Conservation (phyloP, 2,888 invertebrate species). For the Phasia obesa region DNA sequence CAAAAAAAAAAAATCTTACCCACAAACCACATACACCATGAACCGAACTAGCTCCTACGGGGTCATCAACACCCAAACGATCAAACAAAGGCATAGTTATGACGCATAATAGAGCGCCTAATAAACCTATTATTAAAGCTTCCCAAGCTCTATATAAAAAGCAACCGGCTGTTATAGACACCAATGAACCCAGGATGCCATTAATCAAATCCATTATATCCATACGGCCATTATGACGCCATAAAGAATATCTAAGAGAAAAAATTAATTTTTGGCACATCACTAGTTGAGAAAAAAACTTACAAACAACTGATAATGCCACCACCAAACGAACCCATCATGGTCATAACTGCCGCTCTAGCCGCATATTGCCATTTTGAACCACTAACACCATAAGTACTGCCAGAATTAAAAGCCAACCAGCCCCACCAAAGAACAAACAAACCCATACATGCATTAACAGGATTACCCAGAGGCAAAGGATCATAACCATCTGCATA, state of each 20-base stretch:
- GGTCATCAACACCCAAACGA: conserved; percentile 89
- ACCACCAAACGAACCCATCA: conserved; percentile 95
- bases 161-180: conserved; percentile 94
- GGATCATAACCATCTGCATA: conserved; percentile 90
- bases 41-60: conserved; percentile 95
- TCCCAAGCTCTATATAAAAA: conserved; percentile 94
- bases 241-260: conserved; percentile 84
- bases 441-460: conserved; percentile 94
- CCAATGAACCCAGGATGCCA: conserved; percentile 92
- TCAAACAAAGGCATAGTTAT: conserved; percentile 89
- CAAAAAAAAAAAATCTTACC: conserved; percentile 83
- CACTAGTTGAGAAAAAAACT: too few species aligned
- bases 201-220: conserved; percentile 94
- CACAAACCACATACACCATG: conserved; percentile 91
- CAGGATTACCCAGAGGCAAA: conserved; percentile 92
- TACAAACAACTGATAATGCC: conserved; percentile 86
- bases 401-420: conserved; percentile 97
- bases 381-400: conserved; percentile 90
- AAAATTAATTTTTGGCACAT: neutral
- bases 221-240: conserved; percentile 87
- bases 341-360: conserved; percentile 93
- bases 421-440: conserved; percentile 99
- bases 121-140: conserved; percentile 89
- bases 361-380: conserved; percentile 96
- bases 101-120: conserved; percentile 90